These are phyloP conservation scores for Drosophila tsacasi DNA, from an alignment of 1,140 invertebrate species.

Conservation along the genomic window DNA sequence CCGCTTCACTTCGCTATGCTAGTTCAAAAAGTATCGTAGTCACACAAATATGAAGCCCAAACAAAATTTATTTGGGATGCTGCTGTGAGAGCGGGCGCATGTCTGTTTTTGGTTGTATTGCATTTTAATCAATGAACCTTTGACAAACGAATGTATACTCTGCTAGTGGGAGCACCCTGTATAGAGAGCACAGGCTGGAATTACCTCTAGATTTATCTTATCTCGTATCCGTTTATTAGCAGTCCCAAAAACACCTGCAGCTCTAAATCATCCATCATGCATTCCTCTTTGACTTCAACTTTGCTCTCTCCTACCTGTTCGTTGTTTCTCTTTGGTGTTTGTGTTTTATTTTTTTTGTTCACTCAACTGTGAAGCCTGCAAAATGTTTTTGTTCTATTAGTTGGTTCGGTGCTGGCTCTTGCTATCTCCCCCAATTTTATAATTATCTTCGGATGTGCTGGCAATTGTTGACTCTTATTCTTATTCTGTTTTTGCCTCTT, in stretches of 20 bases:
- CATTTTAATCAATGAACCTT: conserved; percentile 46
- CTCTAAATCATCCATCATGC: conserved; percentile 16
- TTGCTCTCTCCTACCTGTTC: conserved; percentile 1
- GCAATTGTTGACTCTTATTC: conserved; percentile 39
- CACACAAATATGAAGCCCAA: background rate
- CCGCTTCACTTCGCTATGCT: background rate
- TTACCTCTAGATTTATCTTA: conserved; percentile 22
- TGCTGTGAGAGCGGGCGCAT: conserved; percentile 8
- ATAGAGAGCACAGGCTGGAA: conserved; percentile 1
- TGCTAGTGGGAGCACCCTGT: conserved; percentile 2
- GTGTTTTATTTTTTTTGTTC: conserved; percentile 6
- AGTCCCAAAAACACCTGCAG: conserved; percentile 34
- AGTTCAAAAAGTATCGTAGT: background rate
- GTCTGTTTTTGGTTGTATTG: conserved; percentile 4
- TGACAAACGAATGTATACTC: background rate
- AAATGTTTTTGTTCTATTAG: conserved; percentile 58
- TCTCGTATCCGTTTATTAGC: conserved; percentile 16
- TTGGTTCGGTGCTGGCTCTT: conserved; percentile 24
- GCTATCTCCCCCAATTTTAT: conserved; percentile 43
- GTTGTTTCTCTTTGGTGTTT: conserved; percentile 7
- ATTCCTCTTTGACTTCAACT: conserved; percentile 22
- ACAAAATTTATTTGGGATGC: background rate
- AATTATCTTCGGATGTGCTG: conserved; percentile 47
- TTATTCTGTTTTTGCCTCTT: conserved; percentile 26
- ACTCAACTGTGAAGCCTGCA: conserved; percentile 70